These are phyloP conservation scores for Tupaia tana DNA, from an alignment of 2,113 vertebrate species.

Conservation along the genomic window DNA sequence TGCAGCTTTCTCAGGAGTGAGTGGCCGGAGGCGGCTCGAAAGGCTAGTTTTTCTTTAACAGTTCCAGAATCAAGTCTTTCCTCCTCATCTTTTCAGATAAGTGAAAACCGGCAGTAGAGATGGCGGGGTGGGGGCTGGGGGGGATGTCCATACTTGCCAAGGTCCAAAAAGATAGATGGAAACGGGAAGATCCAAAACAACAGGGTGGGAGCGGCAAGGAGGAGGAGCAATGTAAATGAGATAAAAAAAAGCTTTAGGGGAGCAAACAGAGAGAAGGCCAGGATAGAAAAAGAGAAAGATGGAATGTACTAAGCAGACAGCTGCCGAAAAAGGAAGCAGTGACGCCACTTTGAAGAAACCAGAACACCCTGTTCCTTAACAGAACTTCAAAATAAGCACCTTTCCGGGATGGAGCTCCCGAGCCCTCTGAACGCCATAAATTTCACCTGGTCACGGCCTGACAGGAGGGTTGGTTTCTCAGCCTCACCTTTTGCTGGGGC, in stretches of 20 bases:
- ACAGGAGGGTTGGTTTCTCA: background rate
- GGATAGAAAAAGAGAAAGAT: background rate
- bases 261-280: background rate
- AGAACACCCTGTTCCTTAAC: constrained; percentile 72
- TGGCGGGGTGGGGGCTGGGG: too few species aligned
- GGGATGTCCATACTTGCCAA: background rate
- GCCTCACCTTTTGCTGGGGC: constrained; percentile 52
- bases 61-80: constrained; percentile 29
- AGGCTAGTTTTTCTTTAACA: constrained; percentile 40
- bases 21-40: background rate
- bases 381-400: constrained; percentile 71
- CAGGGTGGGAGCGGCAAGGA: background rate
- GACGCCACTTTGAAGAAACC: constrained; percentile 42
- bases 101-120: constrained; percentile 21
- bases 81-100: constrained; percentile 8
- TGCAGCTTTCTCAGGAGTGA: background rate
- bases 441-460: constrained; percentile 31
- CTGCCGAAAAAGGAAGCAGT: constrained; percentile 53
- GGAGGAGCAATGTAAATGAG: background rate
- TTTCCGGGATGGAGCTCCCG: background rate
- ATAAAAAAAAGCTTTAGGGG: background rate
- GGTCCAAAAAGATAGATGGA: constrained; percentile 21
- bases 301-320: constrained; percentile 32
- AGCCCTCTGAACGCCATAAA: background rate
- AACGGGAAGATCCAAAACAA: background rate